A percentile compares a stretch with the other conserved stretches of the same genome.
These are phyloP conservation scores for Calliscelio sp. DNA, from an alignment of 2,888 invertebrate genomes.

Conservation along the genomic window DNA sequence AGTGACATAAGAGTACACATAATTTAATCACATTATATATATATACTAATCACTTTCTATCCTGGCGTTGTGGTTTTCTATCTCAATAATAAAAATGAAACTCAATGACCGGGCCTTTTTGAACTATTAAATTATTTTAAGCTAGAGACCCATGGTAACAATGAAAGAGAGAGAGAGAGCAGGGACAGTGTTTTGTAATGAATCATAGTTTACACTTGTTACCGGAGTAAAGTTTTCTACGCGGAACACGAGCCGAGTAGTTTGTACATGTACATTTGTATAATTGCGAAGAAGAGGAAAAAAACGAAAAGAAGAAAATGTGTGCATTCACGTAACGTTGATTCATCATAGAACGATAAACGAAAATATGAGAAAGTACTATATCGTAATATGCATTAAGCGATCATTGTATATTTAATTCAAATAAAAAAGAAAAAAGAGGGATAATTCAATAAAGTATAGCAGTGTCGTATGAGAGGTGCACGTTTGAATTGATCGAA, in stretches of 20 bases:
- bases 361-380: conserved; percentile 58
- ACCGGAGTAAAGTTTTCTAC: conserved; percentile 57
- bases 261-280: conserved; percentile 65
- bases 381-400: conserved; percentile 53
- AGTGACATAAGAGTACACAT: conserved; percentile 39
- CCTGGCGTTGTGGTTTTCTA: background rate
- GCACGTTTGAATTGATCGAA: conserved; percentile 53
- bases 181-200: conserved; percentile 62
- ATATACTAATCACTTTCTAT: conserved; percentile 34
- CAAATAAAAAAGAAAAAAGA: no score
- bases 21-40: conserved; percentile 52
- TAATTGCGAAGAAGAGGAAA: conserved; percentile 49
- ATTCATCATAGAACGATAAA: conserved; percentile 47
- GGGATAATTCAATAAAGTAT: no score
- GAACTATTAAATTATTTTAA: conserved; percentile 51
- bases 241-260: conserved; percentile 19
- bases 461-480: conserved; percentile 47
- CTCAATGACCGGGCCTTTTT: background rate
- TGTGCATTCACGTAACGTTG: conserved; percentile 45
- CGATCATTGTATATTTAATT: no score
- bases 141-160: conserved; percentile 53
- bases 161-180: conserved; percentile 52
- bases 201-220: conserved; percentile 70
- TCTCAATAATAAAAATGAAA: no score
- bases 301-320: no score